Base-by-base conservation (phyloP, 2,888 invertebrate genomes). In the Helleia helle region DNA sequence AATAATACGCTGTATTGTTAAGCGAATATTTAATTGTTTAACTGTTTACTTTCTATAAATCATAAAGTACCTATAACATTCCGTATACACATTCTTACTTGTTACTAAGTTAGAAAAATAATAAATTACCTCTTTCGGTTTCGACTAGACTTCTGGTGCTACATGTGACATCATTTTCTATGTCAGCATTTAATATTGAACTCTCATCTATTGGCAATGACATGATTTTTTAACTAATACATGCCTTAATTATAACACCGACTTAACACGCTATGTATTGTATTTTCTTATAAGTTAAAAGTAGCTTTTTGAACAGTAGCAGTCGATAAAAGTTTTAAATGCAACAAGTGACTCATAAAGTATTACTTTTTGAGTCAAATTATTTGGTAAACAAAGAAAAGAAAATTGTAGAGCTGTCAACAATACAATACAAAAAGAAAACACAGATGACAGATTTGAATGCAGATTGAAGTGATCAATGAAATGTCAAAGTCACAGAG, bases 101-200 rank as follows among this genome's bases (percentile, higher is more conserved):
- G 9, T 26, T 26, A 11, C 26, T 25, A 26, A 26, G 2, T 26
- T 9, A 8, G 14, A 13, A 30, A 30, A 15, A 15, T 11, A n/a
- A n/a, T 24, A 26, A 13, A 36, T 29, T 64, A 81, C 83, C 75
- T 61, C 49, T 55, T 48, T 70, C 74, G 22, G 56, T 56, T 38
- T 69, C 67, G 44, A 84, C 68, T 31, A 84, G 64, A 54, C 70
- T 77, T 44, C 75, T 64, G 40, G 51, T 64, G 53, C 72, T 74
- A 50, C 69, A 68, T 7, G 74, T 76, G 55, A 76, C 66, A 66
- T 83, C 76, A 54, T 81, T 51, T 56, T 77, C 76, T 46, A 81
- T 76, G 50, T 84, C 80, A 30, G 75, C 64, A 56, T 81, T 79
- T 51, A 81, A 69, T 48, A 80, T 77, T 43, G 79, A 73, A 58